Evolutionary conservation across 2,888 invertebrate genomes (phyloP), one percentile per base, ranked within the genome.

Genomic region (Drosophila formosana): DNA sequence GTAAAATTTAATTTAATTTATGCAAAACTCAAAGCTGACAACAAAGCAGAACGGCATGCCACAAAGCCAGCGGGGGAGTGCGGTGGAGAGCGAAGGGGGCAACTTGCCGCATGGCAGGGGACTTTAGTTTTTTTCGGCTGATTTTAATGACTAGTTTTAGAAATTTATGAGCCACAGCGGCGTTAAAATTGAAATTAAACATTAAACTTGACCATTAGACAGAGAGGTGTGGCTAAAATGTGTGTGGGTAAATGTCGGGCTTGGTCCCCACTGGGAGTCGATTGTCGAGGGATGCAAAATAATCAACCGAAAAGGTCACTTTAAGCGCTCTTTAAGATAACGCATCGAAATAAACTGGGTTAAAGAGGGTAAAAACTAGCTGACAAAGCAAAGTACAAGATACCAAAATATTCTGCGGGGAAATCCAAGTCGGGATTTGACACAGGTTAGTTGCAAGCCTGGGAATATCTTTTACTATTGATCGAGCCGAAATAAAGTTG

Each of bases 101-200:
- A 56, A 2, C 7, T 3, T n/a, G 3, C 18, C 8, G n/a, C 8
- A 6, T 7, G 58, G 30, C 61, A 47, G 61, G 46, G 56, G 53
- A 45, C 55, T 72, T 78, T 78, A 75, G 70, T 68, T 71, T 70
- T 69, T 69, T 72, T 68, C 49, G 72, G 57, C 62, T 63, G 63
- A 67, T 83, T 86, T 83, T 86, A 82, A 82, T 82, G 85, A 78
- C 68, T 73, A 72, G 72, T 73, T 84, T 82, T 64, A 55, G 72
- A 66, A 87, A 84, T 87, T 82, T 82, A 82, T 82, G 88, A 76
- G 82, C 68, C 75, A 65, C 68, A 75, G 66, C 70, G 77, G 80
- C 78, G 80, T 73, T 66, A 61, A 82, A 84, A 82, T 87, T 87
- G 73, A 82, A 87, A 82, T 82, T 72, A 78, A 78, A 72, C 73